Conservation (phyloP, 2,888 invertebrate genomes). For the Gasteruption jaculator region DNA sequence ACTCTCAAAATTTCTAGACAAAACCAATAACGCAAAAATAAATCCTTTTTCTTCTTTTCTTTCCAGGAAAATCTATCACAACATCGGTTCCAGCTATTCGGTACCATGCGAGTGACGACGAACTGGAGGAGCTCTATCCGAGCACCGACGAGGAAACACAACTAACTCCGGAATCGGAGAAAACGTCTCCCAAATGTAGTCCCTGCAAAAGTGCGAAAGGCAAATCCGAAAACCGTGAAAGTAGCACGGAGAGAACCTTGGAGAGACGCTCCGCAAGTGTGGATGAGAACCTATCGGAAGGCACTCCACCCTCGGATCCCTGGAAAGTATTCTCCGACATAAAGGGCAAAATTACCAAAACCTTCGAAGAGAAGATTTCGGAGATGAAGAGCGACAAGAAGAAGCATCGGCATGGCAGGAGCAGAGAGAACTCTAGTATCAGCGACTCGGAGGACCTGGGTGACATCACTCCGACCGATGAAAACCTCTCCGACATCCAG, state of each 20-base stretch:
- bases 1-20: neutral
- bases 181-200: constrained; percentile 44
- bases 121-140: constrained; percentile 65
- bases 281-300: constrained; percentile 53
- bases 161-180: constrained; percentile 52
- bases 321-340: constrained; percentile 72
- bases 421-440: constrained; percentile 61
- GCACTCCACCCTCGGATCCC: constrained; percentile 59
- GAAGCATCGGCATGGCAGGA: constrained; percentile 49
- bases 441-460: constrained; percentile 63
- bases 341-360: constrained; percentile 71
- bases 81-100: constrained; percentile 59
- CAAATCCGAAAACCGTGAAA: constrained; percentile 49
- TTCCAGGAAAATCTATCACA: constrained; percentile 49
- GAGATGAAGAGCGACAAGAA: constrained; percentile 62
- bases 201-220: constrained; percentile 50
- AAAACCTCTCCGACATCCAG: constrained; percentile 34
- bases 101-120: constrained; percentile 74
- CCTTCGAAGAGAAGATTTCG: constrained; percentile 72
- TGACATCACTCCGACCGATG: constrained; percentile 39
- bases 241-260: constrained; percentile 46
- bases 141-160: constrained; percentile 58
- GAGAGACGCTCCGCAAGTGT: constrained; percentile 62
- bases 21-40: no score
- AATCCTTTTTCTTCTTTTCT: constrained; percentile 1